A percentile compares a stretch with the other conserved stretches of the same genome.
These are phyloP conservation scores for Ctenomys sociabilis DNA, from an alignment of 2,113 vertebrate genomes.

Conservation along the genomic window DNA sequence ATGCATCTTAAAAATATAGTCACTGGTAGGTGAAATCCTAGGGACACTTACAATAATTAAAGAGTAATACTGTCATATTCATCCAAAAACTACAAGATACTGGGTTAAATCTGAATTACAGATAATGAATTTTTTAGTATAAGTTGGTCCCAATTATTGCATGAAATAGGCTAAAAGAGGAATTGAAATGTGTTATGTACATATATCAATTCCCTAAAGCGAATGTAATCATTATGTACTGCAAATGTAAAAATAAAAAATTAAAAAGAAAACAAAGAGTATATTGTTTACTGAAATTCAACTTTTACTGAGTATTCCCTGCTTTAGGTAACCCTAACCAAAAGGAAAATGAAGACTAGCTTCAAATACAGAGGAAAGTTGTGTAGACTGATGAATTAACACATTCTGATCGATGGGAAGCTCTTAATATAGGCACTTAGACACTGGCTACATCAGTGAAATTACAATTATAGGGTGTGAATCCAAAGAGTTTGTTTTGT, in stretches of 20 bases:
- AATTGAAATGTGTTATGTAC: background rate
- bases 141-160: background rate
- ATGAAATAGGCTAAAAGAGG: background rate
- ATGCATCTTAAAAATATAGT: background rate
- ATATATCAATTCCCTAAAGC: background rate
- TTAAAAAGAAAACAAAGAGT: background rate
- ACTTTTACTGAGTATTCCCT: background rate
- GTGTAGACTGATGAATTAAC: slow-evolving; percentile 65
- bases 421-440: slow-evolving; percentile 66
- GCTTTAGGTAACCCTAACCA: background rate
- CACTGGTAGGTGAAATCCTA: background rate
- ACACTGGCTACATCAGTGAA: slow-evolving; percentile 46
- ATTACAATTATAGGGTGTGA: slow-evolving; percentile 70
- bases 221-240: background rate
- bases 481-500: slow-evolving; percentile 73
- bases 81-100: background rate
- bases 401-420: slow-evolving; percentile 56
- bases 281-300: slow-evolving; percentile 28
- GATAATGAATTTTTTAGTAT: background rate
- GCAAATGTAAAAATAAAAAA: background rate
- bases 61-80: background rate
- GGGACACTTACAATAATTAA: background rate
- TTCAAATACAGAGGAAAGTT: slow-evolving; percentile 50
- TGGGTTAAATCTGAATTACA: slow-evolving; percentile 42
- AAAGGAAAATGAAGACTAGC: background rate